These are phyloP conservation scores for Leptinotarsa rubiginosa DNA, from an alignment of 2,888 invertebrate genomes.

Conservation along the genomic window DNA sequence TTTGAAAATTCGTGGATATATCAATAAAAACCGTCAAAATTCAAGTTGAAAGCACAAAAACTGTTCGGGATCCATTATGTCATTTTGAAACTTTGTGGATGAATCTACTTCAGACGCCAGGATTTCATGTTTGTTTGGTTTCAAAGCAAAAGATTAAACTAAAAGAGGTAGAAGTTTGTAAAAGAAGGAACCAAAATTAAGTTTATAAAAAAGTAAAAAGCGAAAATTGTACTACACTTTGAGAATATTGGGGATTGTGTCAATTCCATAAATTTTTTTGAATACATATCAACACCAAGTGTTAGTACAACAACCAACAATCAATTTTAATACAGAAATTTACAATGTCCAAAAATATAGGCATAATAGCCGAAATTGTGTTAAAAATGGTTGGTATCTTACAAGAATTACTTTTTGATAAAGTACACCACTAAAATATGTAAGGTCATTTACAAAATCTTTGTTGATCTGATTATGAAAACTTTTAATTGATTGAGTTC, in stretches of 20 bases:
- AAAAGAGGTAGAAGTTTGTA: background rate
- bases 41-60: background rate
- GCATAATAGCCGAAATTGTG: background rate
- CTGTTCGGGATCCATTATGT: too few species aligned
- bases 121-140: background rate
- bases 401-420: too few species aligned
- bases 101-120: background rate
- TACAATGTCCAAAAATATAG: background rate
- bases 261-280: background rate
- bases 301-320: background rate
- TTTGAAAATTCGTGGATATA: background rate
- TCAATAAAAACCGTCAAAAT: background rate
- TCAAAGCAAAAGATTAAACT: background rate
- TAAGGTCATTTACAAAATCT: too few species aligned
- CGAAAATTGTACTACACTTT: slow-evolving; percentile 7
- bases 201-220: background rate
- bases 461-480: too few species aligned
- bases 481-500: too few species aligned
- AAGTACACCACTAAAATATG: too few species aligned
- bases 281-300: background rate
- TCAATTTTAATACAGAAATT: background rate
- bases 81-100: too few species aligned
- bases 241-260: background rate
- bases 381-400: too few species aligned
- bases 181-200: background rate